These are phyloP conservation scores for Elanoides forficatus DNA, from an alignment of 2,113 vertebrate species.

Conservation along the genomic window DNA sequence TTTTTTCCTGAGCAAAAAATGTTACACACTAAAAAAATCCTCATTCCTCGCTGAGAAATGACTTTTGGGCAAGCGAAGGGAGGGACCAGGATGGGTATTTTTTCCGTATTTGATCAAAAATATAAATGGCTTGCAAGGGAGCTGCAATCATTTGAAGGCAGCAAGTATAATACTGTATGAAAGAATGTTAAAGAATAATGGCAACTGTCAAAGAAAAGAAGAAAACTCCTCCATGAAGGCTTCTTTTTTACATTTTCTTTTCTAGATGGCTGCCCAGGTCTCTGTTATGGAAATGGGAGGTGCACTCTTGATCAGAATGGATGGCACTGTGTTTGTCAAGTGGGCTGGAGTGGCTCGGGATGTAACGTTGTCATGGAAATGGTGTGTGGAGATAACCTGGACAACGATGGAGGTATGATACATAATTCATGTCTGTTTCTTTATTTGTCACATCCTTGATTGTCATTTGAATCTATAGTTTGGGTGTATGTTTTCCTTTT, in stretches of 20 bases:
- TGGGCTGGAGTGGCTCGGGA: slow-evolving; percentile 94
- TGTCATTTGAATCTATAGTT: background rate
- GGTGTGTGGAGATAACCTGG: slow-evolving; percentile 91
- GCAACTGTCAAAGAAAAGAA: background rate
- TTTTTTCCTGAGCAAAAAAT: background rate
- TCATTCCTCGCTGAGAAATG: background rate
- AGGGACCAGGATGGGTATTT: background rate
- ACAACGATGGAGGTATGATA: slow-evolving; percentile 93
- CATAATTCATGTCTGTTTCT: background rate
- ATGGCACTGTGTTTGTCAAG: slow-evolving; percentile 97
- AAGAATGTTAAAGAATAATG: background rate
- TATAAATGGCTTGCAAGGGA: background rate
- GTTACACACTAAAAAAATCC: background rate
- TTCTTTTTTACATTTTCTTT: slow-evolving; percentile 10
- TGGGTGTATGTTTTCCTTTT: background rate
- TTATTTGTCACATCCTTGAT: background rate
- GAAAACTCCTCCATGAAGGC: background rate
- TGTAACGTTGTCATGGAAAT: slow-evolving; percentile 98
- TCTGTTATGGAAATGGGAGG: slow-evolving; percentile 95
- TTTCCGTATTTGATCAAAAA: background rate
- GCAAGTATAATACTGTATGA: background rate
- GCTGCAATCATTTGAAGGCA: background rate
- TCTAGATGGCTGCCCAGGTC: slow-evolving; percentile 92
- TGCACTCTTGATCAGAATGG: slow-evolving; percentile 98
- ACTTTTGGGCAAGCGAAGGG: background rate